phyloP scores from a whole-genome alignment of 2,797 vertebrate species.

The Rallus crepitans region DNA sequence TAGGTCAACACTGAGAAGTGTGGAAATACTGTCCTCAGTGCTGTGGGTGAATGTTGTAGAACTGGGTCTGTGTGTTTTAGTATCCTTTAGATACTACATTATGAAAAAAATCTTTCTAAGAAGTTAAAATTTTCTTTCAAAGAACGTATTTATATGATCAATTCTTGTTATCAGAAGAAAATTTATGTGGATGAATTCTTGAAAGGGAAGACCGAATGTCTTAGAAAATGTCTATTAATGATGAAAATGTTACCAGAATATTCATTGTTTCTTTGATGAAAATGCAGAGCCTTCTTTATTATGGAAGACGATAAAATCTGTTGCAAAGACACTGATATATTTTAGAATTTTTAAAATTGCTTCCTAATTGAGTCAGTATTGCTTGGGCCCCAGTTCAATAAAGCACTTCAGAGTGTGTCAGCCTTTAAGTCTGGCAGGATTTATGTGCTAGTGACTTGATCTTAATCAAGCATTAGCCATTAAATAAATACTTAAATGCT shows the following conservation, averaged over 20 bases:
- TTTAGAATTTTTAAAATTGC: not conserved
- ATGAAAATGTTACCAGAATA: not conserved
- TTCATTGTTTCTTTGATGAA: not conserved
- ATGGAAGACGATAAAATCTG: slow-evolving; percentile 5
- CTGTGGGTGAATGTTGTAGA: not conserved
- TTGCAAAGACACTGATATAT: not conserved
- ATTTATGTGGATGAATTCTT: not conserved
- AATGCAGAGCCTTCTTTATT: not conserved
- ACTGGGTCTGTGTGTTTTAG: not conserved
- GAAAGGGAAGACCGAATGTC: not conserved
- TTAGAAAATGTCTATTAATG: not conserved
- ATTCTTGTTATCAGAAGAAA: not conserved
- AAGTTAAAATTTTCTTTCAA: not conserved
- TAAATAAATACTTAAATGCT: slow-evolving; percentile 8
- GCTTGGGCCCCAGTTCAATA: not conserved
- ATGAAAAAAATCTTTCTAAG: not conserved
- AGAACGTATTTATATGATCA: not conserved
- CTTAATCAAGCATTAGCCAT: slow-evolving; percentile 19
- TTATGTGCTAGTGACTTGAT: not conserved
- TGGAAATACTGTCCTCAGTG: not conserved
- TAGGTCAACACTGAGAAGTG: not conserved
- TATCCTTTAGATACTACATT: not conserved
- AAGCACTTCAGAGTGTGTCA: slow-evolving; percentile 13
- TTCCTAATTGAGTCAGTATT: slow-evolving; percentile 17
- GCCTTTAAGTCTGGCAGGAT: not conserved